Percentiles rank a stretch among this genome's conserved stretches.
Evolutionary conservation across 2,888 invertebrate genomes (phyloP).

Genomic region (Oligia strigilis): DNA sequence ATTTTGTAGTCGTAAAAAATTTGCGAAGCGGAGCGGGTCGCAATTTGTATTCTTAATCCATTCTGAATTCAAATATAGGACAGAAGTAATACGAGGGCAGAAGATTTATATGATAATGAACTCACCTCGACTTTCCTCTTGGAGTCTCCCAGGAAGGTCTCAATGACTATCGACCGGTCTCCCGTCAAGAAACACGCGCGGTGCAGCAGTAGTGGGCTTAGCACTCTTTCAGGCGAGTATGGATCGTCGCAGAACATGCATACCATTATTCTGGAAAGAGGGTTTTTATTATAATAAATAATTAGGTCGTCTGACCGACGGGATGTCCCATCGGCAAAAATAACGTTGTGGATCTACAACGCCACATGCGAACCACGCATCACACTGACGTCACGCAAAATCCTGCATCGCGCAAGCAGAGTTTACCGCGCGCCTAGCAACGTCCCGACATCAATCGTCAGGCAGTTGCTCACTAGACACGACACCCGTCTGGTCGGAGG

Average conservation of each 20-base stretch:
- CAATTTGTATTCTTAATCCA: too few relatives aligned
- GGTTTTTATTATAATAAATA: neutral
- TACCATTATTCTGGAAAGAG: conserved; percentile 94
- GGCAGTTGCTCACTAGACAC: neutral
- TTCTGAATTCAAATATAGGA: neutral
- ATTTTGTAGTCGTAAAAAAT: neutral
- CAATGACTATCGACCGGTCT: conserved; percentile 96
- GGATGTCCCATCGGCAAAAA: neutral
- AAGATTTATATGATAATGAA: too few relatives aligned
- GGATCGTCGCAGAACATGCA: conserved; percentile 99
- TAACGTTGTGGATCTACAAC: neutral
- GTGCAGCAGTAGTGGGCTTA: conserved; percentile 96
- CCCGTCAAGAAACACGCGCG: conserved; percentile 96
- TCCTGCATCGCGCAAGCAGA: too few relatives aligned
- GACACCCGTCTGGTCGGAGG: neutral
- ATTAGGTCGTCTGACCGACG: neutral
- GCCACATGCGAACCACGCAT: too few relatives aligned
- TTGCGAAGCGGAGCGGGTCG: neutral
- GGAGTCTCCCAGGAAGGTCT: conserved; percentile 97
- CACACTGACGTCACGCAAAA: too few relatives aligned
- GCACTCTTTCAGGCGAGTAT: conserved; percentile 96
- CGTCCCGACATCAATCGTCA: neutral
- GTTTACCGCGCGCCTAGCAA: neutral
- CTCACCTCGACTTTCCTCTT: conserved; percentile 95
- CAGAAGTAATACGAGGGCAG: neutral